Evolutionary conservation across 2,797 vertebrate genomes (phyloP).

Genomic region (Enteromius viviparus): DNA sequence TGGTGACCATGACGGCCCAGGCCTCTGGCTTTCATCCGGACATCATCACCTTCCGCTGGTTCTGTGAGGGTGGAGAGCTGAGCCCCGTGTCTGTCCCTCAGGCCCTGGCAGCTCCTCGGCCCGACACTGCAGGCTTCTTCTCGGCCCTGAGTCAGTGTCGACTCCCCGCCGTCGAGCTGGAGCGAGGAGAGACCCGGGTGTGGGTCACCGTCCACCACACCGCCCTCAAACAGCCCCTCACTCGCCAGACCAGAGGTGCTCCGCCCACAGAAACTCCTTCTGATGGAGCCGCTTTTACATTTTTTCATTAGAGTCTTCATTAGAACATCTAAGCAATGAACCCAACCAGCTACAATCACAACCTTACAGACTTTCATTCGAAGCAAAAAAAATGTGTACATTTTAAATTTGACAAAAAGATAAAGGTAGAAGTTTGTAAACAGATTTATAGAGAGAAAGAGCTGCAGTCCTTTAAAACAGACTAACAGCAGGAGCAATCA

Average conservation of each 20-base stretch:
- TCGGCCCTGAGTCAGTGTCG: constrained; percentile 80
- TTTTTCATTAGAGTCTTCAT: no score
- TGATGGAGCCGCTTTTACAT: no score
- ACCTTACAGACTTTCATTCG: not conserved
- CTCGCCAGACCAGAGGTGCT: constrained; percentile 75
- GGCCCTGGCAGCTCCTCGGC: constrained; percentile 76
- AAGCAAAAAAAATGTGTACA: not conserved
- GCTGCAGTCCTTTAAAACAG: not conserved
- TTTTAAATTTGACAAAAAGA: not conserved
- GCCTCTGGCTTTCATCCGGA: constrained; percentile 80
- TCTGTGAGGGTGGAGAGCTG: constrained; percentile 81
- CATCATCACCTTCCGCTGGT: constrained; percentile 83
- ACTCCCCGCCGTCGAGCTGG: constrained; percentile 73
- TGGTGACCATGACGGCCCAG: constrained; percentile 73
- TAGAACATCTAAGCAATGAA: not conserved
- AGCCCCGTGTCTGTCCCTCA: constrained; percentile 75
- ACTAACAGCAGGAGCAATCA: not conserved
- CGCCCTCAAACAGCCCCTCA: constrained; percentile 77
- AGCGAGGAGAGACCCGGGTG: constrained; percentile 75
- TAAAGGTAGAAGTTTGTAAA: not conserved
- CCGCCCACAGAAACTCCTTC: no score
- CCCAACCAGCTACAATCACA: not conserved
- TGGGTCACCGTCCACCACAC: constrained; percentile 82
- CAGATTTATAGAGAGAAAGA: not conserved
- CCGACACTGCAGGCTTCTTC: constrained; percentile 77